Base-by-base conservation (phyloP, 1,140 invertebrate species). In the Diorhabda elongata region DNA sequence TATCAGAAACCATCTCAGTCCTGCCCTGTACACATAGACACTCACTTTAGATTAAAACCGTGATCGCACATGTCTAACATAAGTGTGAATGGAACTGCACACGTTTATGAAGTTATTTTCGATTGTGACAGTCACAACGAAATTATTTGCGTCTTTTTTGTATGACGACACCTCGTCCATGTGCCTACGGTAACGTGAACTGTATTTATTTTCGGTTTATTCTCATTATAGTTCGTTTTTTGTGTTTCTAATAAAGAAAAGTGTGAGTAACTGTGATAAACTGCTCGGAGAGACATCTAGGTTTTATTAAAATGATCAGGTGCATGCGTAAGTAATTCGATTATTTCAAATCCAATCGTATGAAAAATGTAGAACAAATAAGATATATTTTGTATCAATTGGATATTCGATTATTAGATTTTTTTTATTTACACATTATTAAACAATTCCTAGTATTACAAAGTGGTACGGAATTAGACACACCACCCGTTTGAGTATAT, bases 141-240 rank as follows among this genome's bases (percentile, higher is more conserved):
- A 8, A 6, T 6, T 8, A 3, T 52, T 52, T 6, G 47, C 47
- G 47, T 8, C 6, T 52, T 52, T 52, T 52, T 52, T 52, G 26
- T 26, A 26, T 52, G 47, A 52, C 47, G 47, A 9, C 47, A 9
- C 47, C n/a, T 52, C 47, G 47, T 8, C 47, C n/a, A 6, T 52
- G 47, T 3, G 4, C n/a, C 4, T 52, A 52, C 47, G 2, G 47
- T 52, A 52, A 52, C 6, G 47, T 52, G 47, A 52, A 52, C 6
- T 52, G 47, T n/a, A 52, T 52, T 52, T 52, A 52, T 52, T 52
- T 52, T 52, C 47, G 47, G 47, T 52, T 52, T 52, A n/a, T 52
- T 6, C 6, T 52, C n/a, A 52, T 52, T n/a, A 2, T 4, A 8
- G 47, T 52, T 52, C 26, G 26, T 26, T 52, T 52, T 52, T 6